Conservation (phyloP, 2,888 invertebrate species). For the Eilema depressum region DNA sequence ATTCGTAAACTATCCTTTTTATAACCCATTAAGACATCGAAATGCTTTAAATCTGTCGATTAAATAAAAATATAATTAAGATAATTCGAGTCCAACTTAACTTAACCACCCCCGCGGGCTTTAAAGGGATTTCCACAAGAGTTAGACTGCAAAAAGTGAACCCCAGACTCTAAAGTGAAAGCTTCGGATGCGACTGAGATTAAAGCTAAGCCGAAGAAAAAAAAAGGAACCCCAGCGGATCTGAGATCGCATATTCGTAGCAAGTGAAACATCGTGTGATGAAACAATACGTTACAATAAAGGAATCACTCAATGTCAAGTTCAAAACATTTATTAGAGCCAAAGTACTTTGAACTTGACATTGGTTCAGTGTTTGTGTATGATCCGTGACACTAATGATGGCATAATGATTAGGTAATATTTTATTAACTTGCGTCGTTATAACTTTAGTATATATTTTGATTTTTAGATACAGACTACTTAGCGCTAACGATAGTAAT, state of each 20-base stretch:
- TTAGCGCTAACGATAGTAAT: neutral
- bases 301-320: constrained; percentile 19
- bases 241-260: neutral
- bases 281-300: neutral
- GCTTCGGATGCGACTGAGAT: too few relatives aligned
- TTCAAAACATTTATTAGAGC: constrained; percentile 12
- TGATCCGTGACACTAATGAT: constrained; percentile 1
- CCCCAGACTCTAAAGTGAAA: too few relatives aligned
- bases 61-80: too few relatives aligned
- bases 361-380: constrained; percentile 17
- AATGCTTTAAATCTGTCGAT: too few relatives aligned
- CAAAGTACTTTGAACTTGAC: constrained; percentile 28
- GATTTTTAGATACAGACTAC: neutral
- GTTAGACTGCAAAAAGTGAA: too few relatives aligned
- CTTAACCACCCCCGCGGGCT: too few relatives aligned
- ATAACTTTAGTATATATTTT: neutral
- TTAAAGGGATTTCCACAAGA: too few relatives aligned
- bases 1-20: too few relatives aligned
- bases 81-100: too few relatives aligned
- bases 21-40: too few relatives aligned
- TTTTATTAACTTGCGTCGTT: constrained; percentile 6
- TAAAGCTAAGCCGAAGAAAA: too few relatives aligned
- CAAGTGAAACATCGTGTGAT: neutral
- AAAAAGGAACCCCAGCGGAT: neutral
- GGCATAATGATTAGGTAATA: neutral